Evolutionary conservation across 2,888 invertebrate genomes (phyloP).

Genomic region (Stenoptilia bipunctidactyla): DNA sequence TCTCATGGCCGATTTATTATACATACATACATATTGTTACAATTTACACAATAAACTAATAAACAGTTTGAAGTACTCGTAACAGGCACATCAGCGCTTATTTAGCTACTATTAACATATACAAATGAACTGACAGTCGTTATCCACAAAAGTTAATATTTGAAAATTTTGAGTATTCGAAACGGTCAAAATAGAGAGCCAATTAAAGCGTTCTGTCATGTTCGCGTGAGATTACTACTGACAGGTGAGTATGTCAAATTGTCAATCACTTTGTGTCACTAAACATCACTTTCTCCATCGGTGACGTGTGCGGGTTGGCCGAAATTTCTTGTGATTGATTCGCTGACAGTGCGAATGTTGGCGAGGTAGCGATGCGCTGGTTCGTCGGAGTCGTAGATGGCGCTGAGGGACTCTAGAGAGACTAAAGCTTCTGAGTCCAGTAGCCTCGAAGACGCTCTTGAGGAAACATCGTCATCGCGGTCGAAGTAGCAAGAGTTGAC

Average conservation of each 20-base stretch:
- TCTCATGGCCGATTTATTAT: slow-evolving; percentile 62
- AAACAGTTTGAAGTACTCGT: slow-evolving; percentile 21
- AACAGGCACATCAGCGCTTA: slow-evolving; percentile 45
- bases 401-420: slow-evolving; percentile 84
- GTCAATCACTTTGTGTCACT: slow-evolving; percentile 22
- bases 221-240: slow-evolving; percentile 3
- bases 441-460: slow-evolving; percentile 85
- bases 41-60: slow-evolving; percentile 50
- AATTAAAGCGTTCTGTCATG: slow-evolving; percentile 28
- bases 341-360: slow-evolving; percentile 81
- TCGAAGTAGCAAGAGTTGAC: slow-evolving; percentile 87
- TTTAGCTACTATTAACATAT: slow-evolving; percentile 16
- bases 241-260: no score
- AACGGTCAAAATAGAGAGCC: slow-evolving; percentile 42
- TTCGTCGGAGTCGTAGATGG: slow-evolving; percentile 83
- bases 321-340: slow-evolving; percentile 82
- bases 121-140: neutral
- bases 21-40: slow-evolving; percentile 60
- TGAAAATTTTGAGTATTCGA: slow-evolving; percentile 39
- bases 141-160: no score
- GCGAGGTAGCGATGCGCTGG: slow-evolving; percentile 76
- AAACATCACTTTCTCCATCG: slow-evolving; percentile 77
- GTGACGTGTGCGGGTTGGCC: slow-evolving; percentile 77
- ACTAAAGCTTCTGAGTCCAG: slow-evolving; percentile 83
- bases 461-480: slow-evolving; percentile 83